Evolutionary conservation across 2,797 vertebrate genomes (phyloP).

Genomic region (Rhinoraja longicauda): DNA sequence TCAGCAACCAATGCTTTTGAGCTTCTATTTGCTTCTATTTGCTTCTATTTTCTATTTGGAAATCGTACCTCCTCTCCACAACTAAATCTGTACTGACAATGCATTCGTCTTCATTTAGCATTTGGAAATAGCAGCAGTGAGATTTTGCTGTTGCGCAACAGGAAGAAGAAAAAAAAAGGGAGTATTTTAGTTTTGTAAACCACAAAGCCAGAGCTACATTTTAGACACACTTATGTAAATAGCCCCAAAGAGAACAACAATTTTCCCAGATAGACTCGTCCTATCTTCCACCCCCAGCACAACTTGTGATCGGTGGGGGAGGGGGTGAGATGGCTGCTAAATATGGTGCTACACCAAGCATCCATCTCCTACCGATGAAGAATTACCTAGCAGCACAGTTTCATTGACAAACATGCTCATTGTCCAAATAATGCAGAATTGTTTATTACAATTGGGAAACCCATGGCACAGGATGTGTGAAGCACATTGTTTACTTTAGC

Average conservation of each 20-base stretch:
- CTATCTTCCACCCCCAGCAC: neutral
- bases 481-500: neutral
- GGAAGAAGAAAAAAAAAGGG: neutral
- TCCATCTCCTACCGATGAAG: no score
- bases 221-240: neutral
- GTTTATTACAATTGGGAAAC: neutral
- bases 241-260: neutral
- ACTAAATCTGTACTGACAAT: neutral
- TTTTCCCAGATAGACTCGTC: neutral
- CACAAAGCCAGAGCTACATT: neutral
- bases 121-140: neutral
- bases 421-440: no score
- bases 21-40: no score
- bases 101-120: neutral
- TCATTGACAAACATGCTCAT: no score
- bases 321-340: neutral
- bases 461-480: neutral
- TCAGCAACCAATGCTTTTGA: neutral
- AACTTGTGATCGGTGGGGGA: neutral
- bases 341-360: no score
- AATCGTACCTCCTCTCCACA: neutral
- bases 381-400: neutral
- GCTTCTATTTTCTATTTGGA: no score
- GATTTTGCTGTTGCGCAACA: neutral
- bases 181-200: neutral